Evolutionary conservation across 2,888 invertebrate species (phyloP).

Genomic region (Pristionchus exspectatus): DNA sequence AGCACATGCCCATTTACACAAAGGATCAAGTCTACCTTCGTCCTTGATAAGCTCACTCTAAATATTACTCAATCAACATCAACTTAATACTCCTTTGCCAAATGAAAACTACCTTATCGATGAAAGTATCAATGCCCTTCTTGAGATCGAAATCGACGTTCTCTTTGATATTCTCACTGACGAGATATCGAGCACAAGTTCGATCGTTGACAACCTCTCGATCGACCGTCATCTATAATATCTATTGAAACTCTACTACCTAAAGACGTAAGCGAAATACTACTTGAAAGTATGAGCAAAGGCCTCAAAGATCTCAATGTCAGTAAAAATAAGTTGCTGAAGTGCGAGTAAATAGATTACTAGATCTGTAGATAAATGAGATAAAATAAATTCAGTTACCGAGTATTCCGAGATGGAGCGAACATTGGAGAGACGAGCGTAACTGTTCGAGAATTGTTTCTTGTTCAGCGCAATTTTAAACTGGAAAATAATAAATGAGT

Average conservation of each 20-base stretch:
- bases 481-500: neutral
- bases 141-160: neutral
- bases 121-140: neutral
- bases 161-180: neutral
- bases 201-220: neutral
- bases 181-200: neutral
- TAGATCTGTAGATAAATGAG: neutral
- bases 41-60: neutral
- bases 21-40: neutral
- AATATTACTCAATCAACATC: neutral
- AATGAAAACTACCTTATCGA: neutral
- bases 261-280: too few species aligned
- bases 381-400: neutral
- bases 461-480: neutral
- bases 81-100: neutral
- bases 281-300: too few species aligned
- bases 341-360: too few species aligned
- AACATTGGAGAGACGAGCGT: neutral
- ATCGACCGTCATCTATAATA: neutral
- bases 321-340: too few species aligned
- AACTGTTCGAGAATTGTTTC: neutral
- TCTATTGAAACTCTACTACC: too few species aligned
- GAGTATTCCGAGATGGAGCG: neutral
- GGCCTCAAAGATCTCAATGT: too few species aligned
- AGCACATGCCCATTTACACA: neutral